A percentile compares a stretch with the other conserved stretches of the same genome.
phyloP scores from a whole-genome alignment of 1,140 invertebrate genomes.

The Helicoverpa armigera region DNA sequence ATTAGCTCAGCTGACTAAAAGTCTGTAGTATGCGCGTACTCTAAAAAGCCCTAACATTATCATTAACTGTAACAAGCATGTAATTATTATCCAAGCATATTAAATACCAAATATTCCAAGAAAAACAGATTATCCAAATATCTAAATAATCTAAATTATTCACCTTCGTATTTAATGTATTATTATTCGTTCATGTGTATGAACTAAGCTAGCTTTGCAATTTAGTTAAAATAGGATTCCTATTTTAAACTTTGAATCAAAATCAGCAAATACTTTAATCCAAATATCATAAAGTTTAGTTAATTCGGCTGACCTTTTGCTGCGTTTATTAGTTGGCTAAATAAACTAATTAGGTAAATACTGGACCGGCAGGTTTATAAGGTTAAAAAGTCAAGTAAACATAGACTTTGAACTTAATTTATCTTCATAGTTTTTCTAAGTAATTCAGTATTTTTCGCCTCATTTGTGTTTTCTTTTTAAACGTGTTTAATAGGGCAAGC shows the following conservation, averaged over 20 bases:
- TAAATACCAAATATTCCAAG: too few species aligned
- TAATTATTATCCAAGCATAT: too few species aligned
- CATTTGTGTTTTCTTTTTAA: too few species aligned
- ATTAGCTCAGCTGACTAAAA: too few species aligned
- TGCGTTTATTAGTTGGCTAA: not conserved
- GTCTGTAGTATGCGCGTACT: too few species aligned
- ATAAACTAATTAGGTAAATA: slow-evolving; percentile 12
- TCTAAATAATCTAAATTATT: not conserved
- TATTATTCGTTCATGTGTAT: not conserved
- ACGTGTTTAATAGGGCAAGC: too few species aligned
- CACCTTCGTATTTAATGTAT: not conserved
- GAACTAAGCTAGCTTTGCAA: slow-evolving; percentile 16
- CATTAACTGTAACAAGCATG: too few species aligned
- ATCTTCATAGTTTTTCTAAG: too few species aligned
- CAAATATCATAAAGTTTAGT: slow-evolving; percentile 5
- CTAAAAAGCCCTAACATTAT: too few species aligned
- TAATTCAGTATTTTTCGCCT: too few species aligned
- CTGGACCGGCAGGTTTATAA: not conserved
- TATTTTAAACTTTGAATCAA: slow-evolving; percentile 23
- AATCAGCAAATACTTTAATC: slow-evolving; percentile 31
- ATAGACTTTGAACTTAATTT: not conserved
- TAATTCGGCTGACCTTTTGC: slow-evolving; percentile 12
- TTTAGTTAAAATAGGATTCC: slow-evolving; percentile 15
- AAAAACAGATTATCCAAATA: not conserved
- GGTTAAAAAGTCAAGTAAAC: not conserved